Conservation (phyloP, 2,797 vertebrate species). For the Semaprochilodus insignis region DNA sequence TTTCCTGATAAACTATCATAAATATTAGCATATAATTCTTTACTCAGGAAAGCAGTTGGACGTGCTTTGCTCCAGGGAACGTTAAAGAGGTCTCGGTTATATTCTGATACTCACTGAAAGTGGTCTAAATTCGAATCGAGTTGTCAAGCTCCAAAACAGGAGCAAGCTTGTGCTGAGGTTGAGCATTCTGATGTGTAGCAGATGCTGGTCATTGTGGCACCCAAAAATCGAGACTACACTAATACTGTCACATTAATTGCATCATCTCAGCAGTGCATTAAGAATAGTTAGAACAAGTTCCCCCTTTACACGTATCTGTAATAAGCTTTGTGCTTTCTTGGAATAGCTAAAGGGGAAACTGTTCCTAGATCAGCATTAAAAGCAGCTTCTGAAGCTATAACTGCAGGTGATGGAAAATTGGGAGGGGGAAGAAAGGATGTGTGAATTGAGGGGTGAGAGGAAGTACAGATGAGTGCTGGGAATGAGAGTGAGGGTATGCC, state of each 20-base stretch:
- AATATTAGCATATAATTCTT: not conserved
- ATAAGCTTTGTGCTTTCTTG: not conserved
- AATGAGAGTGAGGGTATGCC: constrained; percentile 66
- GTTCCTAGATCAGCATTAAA: constrained; percentile 46
- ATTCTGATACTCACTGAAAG: not conserved
- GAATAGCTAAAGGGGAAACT: not conserved
- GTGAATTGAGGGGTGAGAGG: constrained; percentile 25
- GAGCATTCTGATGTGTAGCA: not conserved
- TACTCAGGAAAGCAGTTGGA: not conserved
- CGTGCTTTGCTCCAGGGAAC: not conserved
- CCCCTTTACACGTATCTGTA: not conserved
- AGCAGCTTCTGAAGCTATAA: constrained; percentile 33
- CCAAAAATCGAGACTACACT: not conserved
- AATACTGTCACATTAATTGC: not conserved
- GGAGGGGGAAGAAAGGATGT: constrained; percentile 25
- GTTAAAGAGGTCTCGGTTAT: not conserved
- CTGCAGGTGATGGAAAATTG: constrained; percentile 41
- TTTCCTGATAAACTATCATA: not conserved
- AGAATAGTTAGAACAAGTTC: not conserved
- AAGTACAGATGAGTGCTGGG: constrained; percentile 38
- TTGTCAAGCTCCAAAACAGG: not conserved
- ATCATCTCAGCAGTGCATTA: not conserved
- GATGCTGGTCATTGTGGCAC: not conserved
- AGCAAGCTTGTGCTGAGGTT: not conserved
- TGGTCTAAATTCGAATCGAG: not conserved